phyloP scores from a whole-genome alignment of 2,113 vertebrate genomes.

The Steatornis caripensis region DNA sequence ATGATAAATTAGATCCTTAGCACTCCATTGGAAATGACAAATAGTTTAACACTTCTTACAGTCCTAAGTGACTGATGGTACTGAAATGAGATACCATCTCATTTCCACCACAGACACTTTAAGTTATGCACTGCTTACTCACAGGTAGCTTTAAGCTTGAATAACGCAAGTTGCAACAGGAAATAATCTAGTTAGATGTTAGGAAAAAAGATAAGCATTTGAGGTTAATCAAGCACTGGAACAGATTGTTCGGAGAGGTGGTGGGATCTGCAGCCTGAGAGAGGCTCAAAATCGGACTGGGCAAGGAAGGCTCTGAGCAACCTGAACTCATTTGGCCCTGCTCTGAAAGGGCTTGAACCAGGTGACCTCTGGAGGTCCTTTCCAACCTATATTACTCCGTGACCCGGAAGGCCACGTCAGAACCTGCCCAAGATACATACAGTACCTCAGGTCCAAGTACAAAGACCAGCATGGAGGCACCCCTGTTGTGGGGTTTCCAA shows the following conservation, averaged over 20 bases:
- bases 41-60: not conserved
- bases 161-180: not conserved
- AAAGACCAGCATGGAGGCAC: not conserved
- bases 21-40: not conserved
- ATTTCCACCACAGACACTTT: not conserved
- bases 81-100: not conserved
- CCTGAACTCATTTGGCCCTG: not conserved
- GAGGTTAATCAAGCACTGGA: not conserved
- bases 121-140: not conserved
- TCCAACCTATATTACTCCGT: not conserved
- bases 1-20: not conserved
- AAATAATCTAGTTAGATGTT: not conserved
- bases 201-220: not conserved
- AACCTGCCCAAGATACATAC: not conserved
- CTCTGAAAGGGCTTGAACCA: not conserved
- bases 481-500: slow-evolving; percentile 7
- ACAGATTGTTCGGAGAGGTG: not conserved
- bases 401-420: not conserved
- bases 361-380: not conserved
- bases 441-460: not conserved
- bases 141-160: not conserved
- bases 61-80: not conserved
- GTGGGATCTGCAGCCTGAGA: not conserved
- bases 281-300: not conserved
- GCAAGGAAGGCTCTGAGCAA: not conserved